These are phyloP conservation scores for Cosmorhoe ocellata DNA, from an alignment of 2,888 invertebrate genomes.

Conservation along the genomic window DNA sequence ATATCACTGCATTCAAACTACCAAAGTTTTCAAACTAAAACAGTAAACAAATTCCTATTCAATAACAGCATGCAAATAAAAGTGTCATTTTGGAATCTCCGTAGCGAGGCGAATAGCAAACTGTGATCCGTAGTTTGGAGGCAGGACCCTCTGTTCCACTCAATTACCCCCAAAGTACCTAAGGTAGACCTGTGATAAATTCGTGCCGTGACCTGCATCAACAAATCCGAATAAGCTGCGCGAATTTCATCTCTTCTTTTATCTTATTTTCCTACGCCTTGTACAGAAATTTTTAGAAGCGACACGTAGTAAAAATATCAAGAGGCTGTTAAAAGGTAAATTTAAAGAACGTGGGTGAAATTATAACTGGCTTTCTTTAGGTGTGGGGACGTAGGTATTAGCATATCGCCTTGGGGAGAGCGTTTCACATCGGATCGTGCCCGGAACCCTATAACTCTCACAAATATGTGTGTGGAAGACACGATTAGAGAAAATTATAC, in stretches of 20 bases:
- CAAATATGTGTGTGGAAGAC: conserved; percentile 14
- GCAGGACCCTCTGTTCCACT: conserved; percentile 56
- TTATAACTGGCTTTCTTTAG: conserved; percentile 58
- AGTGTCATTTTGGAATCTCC: not conserved
- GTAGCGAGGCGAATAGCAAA: conserved; percentile 5
- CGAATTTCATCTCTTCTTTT: conserved; percentile 61
- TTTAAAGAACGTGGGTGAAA: conserved; percentile 71
- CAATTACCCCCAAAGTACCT: conserved; percentile 61
- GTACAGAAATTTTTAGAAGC: conserved; percentile 58
- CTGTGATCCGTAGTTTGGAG: conserved; percentile 42
- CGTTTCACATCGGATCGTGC: conserved; percentile 28
- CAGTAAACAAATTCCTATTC: not conserved
- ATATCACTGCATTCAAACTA: too few species aligned
- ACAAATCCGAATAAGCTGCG: conserved; percentile 56
- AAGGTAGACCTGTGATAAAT: conserved; percentile 68
- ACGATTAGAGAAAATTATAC: conserved; percentile 7
- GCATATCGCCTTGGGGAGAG: conserved; percentile 49
- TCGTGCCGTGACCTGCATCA: conserved; percentile 68
- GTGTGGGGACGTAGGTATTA: conserved; percentile 45
- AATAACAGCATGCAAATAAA: conserved; percentile 8
- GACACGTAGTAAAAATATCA: conserved; percentile 74
- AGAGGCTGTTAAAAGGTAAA: conserved; percentile 71
- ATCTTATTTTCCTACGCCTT: conserved; percentile 54
- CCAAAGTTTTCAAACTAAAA: too few species aligned
- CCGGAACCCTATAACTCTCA: conserved; percentile 22